Percentiles rank a stretch among this genome's conserved stretches.
phyloP scores from a whole-genome alignment of 2,888 invertebrate genomes.

The Netelia melanura region DNA sequence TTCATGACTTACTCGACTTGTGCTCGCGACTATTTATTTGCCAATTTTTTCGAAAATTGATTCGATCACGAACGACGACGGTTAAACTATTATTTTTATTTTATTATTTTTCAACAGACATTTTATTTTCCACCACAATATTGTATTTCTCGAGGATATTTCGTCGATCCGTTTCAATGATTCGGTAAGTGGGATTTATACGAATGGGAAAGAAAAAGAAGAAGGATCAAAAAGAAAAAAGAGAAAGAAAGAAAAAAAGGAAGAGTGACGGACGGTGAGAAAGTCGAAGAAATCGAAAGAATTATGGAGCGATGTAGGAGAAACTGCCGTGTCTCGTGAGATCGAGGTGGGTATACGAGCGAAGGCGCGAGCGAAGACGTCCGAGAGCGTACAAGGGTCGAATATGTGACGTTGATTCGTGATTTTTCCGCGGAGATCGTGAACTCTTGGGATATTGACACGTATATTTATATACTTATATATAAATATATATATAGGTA shows the following conservation, averaged over 20 bases:
- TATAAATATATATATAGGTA: neutral
- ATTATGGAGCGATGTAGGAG: neutral
- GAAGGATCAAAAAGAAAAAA: neutral
- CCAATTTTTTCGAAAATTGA: no score
- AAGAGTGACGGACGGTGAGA: neutral
- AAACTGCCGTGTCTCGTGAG: constrained; percentile 36
- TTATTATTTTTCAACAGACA: no score
- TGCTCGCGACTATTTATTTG: no score
- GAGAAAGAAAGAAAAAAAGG: constrained; percentile 15
- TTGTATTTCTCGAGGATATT: no score
- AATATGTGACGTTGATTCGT: constrained; percentile 54
- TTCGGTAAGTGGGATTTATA: no score
- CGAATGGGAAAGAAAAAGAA: no score
- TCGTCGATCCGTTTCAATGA: no score
- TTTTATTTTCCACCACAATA: no score
- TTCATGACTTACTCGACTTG: neutral
- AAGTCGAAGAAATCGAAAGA: constrained; percentile 12
- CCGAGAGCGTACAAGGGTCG: constrained; percentile 41
- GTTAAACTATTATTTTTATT: no score
- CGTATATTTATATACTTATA: neutral
- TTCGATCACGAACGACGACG: no score
- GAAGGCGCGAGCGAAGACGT: constrained; percentile 17
- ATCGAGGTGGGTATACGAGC: constrained; percentile 4
- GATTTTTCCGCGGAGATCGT: constrained; percentile 2
- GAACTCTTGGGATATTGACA: constrained; percentile 32